Conservation (phyloP, 1,140 invertebrate species). For the Drosophila littoralis region DNA sequence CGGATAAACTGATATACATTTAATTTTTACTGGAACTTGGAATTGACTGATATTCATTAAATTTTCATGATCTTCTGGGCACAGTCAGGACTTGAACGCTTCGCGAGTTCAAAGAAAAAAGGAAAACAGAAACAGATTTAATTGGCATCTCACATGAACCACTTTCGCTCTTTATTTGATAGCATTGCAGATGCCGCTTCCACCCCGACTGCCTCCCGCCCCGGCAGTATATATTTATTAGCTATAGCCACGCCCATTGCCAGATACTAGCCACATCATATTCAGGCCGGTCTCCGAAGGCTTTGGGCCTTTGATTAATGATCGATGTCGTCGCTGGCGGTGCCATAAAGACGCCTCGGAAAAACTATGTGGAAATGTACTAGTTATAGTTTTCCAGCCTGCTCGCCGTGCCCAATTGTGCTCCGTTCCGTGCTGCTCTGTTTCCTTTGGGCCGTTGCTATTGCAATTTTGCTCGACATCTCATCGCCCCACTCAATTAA, state of each 20-base stretch:
- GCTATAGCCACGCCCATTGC: slow-evolving; percentile 24
- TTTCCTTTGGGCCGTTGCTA: slow-evolving; percentile 3
- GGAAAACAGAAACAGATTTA: too few species aligned
- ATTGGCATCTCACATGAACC: too few species aligned
- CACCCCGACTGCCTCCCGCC: neutral
- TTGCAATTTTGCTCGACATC: slow-evolving; percentile 29
- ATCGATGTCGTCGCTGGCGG: slow-evolving; percentile 53
- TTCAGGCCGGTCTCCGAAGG: slow-evolving; percentile 45
- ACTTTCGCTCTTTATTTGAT: neutral
- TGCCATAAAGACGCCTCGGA: slow-evolving; percentile 65
- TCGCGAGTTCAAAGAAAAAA: too few species aligned
- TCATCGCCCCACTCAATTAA: slow-evolving; percentile 66
- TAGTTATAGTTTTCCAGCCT: slow-evolving; percentile 27
- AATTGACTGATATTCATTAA: too few species aligned
- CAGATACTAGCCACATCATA: slow-evolving; percentile 32
- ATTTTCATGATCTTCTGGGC: too few species aligned
- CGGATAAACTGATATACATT: too few species aligned
- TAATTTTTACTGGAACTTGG: too few species aligned
- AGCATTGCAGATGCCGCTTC: neutral
- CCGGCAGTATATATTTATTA: slow-evolving; percentile 27
- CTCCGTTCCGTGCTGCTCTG: neutral
- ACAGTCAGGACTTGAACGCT: too few species aligned
- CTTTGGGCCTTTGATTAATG: slow-evolving; percentile 72
- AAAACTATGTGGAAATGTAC: slow-evolving; percentile 41
- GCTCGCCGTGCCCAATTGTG: neutral